Percentiles rank a stretch among this genome's conserved stretches.
These are phyloP conservation scores for Dicrurus megarhynchus DNA, from an alignment of 2,113 vertebrate species.

Conservation along the genomic window DNA sequence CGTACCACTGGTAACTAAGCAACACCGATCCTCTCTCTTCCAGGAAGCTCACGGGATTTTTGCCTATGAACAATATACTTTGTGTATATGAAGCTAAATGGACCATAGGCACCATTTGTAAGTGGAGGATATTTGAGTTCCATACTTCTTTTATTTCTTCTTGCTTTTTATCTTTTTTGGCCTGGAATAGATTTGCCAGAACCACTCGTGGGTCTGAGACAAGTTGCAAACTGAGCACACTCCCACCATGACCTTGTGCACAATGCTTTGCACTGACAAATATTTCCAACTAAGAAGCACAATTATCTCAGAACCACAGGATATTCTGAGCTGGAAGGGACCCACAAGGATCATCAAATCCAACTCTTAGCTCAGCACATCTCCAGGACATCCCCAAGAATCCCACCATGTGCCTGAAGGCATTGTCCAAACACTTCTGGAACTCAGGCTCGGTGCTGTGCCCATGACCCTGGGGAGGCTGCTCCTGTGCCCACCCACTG, in stretches of 20 bases:
- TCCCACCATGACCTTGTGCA: rapidly evolving
- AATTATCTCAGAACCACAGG: background rate
- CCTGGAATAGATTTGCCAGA: background rate
- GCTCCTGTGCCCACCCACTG: background rate
- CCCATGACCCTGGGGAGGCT: background rate
- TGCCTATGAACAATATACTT: conserved; percentile 70
- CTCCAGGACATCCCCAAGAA: background rate
- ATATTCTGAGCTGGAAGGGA: background rate
- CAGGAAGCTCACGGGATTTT: conserved; percentile 67
- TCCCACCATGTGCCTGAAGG: background rate
- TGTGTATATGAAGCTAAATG: conserved; percentile 73
- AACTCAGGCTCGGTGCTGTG: background rate
- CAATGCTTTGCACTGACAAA: background rate
- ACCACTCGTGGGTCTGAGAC: background rate
- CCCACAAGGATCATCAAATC: background rate
- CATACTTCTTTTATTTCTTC: background rate
- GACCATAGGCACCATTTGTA: conserved; percentile 67
- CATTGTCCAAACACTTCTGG: background rate
- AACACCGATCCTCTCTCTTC: conserved; percentile 64
- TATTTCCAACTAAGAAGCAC: background rate
- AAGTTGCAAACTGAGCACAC: background rate
- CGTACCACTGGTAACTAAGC: conserved; percentile 69
- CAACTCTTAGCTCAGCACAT: background rate
- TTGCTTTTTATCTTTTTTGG: background rate
- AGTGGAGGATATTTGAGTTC: conserved; percentile 8